Evolutionary conservation across 2,113 vertebrate species (phyloP), one percentile per base, ranked within the genome.

Genomic region (Poecilia latipinna): DNA sequence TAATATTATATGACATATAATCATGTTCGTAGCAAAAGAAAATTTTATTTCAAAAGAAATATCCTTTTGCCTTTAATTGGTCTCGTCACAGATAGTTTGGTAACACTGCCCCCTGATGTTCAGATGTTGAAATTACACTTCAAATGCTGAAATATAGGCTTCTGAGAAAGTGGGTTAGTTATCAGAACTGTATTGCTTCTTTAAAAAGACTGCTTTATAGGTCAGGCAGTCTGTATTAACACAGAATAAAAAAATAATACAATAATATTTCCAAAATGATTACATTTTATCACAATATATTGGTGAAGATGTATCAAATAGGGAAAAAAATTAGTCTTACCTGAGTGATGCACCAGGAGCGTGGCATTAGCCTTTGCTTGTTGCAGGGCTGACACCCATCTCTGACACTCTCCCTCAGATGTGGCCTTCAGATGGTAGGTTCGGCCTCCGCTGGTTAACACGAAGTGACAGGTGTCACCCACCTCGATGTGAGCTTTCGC

Each of bases 341-440:
- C 97, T 95, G 97, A 98, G 79, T 97, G 96, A 73, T 92, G 95
- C 89, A 96, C 94, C 92, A 97, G 89, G 6, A 95, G 94, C 37
- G 96, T 94, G 63, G 96, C 96, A 66, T 95, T 98, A 19, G 95
- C 94, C 78, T 97, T 97, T 64, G 97, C 97, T 91, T 97, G 92
- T 91, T 97, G 96, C 94, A 98, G 91, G 33, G 96, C 95, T 0
- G 96, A 96, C 70, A 98, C 93, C 97, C 97, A 99, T 57, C 96
- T 94, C 85, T 98, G 97, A 77, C 96, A 94, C 90, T 99, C 97
- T 77, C 94, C 95, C 69, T 99, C 97, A 0, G 96, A 97, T 78
- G 92, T 93, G 13, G 96, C 96, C 90, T 98, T 99, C 75, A 99
- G 92, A 92, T 99, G 97, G 91, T 99, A 99, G 54, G 93, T 97